These are phyloP conservation scores for Pachyrhynchus sulphureomaculatus DNA, from an alignment of 1,140 invertebrate species.

Conservation along the genomic window DNA sequence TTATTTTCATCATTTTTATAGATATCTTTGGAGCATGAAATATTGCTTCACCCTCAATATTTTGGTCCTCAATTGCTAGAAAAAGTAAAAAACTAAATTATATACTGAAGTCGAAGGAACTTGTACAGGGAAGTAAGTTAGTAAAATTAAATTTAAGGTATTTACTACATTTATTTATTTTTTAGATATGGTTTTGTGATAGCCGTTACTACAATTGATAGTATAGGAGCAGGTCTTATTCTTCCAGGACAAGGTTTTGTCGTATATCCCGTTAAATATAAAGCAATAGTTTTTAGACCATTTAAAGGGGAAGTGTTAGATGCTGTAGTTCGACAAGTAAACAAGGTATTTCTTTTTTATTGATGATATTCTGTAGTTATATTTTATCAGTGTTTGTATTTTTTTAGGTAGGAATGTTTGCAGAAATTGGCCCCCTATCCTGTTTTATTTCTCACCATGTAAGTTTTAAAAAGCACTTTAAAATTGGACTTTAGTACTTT, in stretches of 20 bases:
- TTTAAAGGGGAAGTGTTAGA: conserved; percentile 99
- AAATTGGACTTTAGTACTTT: no score
- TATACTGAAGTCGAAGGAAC: conserved; percentile 99
- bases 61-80: conserved; percentile 97
- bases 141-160: neutral
- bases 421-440: conserved; percentile 97
- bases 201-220: conserved; percentile 98
- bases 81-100: conserved; percentile 96
- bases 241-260: conserved; percentile 99
- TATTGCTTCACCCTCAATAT: conserved; percentile 95
- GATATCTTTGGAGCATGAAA: conserved; percentile 98
- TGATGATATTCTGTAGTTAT: no score
- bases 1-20: conserved; percentile 53
- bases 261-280: conserved; percentile 98
- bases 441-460: conserved; percentile 99
- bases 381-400: no score
- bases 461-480: conserved; percentile 53
- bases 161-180: conserved; percentile 39
- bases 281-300: conserved; percentile 98
- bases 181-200: conserved; percentile 97
- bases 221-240: conserved; percentile 96
- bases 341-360: conserved; percentile 74
- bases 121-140: conserved; percentile 91
- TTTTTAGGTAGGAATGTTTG: conserved; percentile 94
- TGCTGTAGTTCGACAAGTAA: conserved; percentile 98